These are phyloP conservation scores for Morone chrysops DNA, from an alignment of 2,113 vertebrate genomes.

Conservation along the genomic window DNA sequence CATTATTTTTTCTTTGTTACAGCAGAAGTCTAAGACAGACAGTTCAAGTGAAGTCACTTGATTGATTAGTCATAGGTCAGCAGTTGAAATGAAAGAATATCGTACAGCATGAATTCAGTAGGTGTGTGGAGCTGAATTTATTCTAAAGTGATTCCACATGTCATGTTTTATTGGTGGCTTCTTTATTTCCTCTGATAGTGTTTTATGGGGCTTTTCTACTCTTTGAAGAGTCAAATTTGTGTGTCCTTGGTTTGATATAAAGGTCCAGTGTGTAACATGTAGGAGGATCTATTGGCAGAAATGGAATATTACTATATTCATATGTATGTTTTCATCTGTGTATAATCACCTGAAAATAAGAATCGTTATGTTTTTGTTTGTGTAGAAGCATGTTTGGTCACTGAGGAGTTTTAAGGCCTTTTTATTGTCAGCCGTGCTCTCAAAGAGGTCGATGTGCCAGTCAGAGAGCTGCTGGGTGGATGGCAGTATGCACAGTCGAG, in stretches of 20 bases:
- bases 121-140: neutral
- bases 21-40: neutral
- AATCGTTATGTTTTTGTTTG: neutral
- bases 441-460: constrained; percentile 8
- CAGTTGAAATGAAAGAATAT: neutral
- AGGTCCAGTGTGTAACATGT: too few species aligned
- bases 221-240: neutral
- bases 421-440: constrained; percentile 1
- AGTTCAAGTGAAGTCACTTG: neutral
- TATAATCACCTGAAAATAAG: too few species aligned
- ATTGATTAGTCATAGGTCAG: neutral
- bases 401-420: constrained; percentile 13
- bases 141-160: neutral
- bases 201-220: neutral
- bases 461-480: constrained; percentile 13
- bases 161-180: neutral
- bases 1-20: constrained; percentile 10
- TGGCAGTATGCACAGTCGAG: neutral
- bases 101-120: neutral
- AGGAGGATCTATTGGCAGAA: too few species aligned
- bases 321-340: too few species aligned
- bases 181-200: neutral
- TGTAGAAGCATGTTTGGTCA: neutral
- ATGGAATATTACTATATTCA: too few species aligned
- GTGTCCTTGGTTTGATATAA: neutral